Conservation (phyloP, 1,140 invertebrate species). For the Anthonomus grandis region DNA sequence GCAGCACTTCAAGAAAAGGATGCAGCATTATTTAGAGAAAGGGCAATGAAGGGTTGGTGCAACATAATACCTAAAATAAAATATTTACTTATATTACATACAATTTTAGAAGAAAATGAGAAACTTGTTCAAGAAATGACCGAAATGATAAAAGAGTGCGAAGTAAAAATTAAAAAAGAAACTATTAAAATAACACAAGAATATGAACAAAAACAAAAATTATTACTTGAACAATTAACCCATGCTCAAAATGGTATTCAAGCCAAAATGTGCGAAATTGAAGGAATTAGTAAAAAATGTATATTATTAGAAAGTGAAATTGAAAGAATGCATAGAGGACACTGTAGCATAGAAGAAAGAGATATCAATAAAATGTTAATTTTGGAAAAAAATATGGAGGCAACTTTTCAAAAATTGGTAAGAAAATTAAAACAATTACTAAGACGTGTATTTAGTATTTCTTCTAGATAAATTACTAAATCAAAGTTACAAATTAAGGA, state of each 20-base stretch:
- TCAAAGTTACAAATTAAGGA: too few relatives aligned
- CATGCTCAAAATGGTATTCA: constrained; percentile 30
- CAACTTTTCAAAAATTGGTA: constrained; percentile 44
- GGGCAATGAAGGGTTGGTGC: constrained; percentile 31
- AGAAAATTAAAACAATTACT: not conserved
- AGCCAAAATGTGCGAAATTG: constrained; percentile 32
- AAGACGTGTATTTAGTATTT: not conserved
- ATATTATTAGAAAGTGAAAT: constrained; percentile 36
- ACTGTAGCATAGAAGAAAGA: constrained; percentile 26
- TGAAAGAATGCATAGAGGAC: constrained; percentile 28
- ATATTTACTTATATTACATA: constrained; percentile 2
- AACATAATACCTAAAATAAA: not conserved
- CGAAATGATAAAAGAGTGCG: constrained; percentile 21
- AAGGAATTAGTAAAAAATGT: constrained; percentile 30
- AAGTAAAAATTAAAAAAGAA: constrained; percentile 36
- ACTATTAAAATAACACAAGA: constrained; percentile 23
- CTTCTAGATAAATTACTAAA: too few relatives aligned
- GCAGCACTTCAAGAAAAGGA: constrained; percentile 44
- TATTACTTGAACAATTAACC: constrained; percentile 26
- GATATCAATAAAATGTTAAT: constrained; percentile 37
- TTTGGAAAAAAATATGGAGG: constrained; percentile 43
- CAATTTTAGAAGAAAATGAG: constrained; percentile 19
- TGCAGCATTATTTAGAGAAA: constrained; percentile 40
- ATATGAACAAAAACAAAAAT: constrained; percentile 30
- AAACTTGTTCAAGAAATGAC: constrained; percentile 23